Percentiles rank a stretch among this genome's conserved stretches.
phyloP scores from a whole-genome alignment of 1,140 invertebrate genomes.

The Lepeophtheirus salmonis region DNA sequence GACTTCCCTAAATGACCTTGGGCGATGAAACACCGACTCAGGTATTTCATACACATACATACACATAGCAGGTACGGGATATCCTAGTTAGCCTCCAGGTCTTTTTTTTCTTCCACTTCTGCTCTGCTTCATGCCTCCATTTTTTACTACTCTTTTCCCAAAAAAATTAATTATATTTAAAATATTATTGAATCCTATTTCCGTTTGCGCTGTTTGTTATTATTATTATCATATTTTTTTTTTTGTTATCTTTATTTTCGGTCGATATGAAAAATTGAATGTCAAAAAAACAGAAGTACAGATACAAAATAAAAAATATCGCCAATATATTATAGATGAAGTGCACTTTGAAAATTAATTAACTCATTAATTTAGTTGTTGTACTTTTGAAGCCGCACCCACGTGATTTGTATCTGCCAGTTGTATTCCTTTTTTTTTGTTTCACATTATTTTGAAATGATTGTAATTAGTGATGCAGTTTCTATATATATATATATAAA shows the following conservation, averaged over 20 bases:
- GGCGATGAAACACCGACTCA: background rate
- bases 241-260: too few relatives aligned
- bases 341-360: background rate
- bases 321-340: background rate
- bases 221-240: too few relatives aligned
- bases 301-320: background rate
- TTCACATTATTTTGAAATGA: background rate
- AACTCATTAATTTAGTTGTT: background rate
- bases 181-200: too few relatives aligned
- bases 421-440: background rate
- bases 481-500: background rate
- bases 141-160: too few relatives aligned
- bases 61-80: background rate
- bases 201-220: too few relatives aligned
- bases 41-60: background rate
- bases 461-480: background rate
- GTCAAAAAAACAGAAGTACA: background rate
- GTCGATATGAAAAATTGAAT: too few relatives aligned
- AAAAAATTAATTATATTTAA: too few relatives aligned
- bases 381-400: background rate
- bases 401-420: background rate
- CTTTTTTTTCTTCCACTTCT: background rate
- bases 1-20: background rate
- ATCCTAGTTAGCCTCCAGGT: background rate
- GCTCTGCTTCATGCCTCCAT: too few relatives aligned